Evolutionary conservation across 2,888 invertebrate species (phyloP).

Genomic region (Cryptosula pallasiana): DNA sequence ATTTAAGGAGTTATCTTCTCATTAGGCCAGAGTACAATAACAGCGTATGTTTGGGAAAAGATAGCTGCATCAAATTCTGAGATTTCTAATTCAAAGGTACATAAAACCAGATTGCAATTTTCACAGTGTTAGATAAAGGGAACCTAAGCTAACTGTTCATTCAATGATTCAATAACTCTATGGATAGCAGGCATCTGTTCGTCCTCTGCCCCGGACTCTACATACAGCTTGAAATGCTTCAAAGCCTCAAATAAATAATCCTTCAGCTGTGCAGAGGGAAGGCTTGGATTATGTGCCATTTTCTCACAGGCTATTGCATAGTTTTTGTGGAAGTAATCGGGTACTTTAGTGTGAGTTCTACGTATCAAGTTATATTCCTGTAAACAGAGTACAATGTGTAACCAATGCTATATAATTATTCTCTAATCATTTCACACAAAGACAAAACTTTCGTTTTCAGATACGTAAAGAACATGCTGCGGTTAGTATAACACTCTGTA

Average conservation of each 20-base stretch:
- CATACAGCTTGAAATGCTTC: slow-evolving; percentile 33
- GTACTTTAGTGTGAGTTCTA: slow-evolving; percentile 32
- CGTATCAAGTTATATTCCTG: slow-evolving; percentile 36
- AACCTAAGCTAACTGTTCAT: neutral
- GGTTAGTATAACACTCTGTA: too few relatives aligned
- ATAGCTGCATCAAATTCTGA: too few relatives aligned
- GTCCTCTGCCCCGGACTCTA: slow-evolving; percentile 29
- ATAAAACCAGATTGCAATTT: too few relatives aligned
- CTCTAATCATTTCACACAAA: too few relatives aligned
- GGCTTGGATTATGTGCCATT: slow-evolving; percentile 29
- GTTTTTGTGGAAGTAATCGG: slow-evolving; percentile 47
- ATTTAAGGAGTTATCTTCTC: too few relatives aligned
- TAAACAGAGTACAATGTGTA: slow-evolving; percentile 3
- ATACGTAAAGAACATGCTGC: too few relatives aligned
- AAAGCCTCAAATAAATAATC: slow-evolving; percentile 31
- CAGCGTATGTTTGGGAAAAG: too few relatives aligned
- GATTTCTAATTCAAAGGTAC: too few relatives aligned
- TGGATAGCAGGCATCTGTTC: slow-evolving; percentile 30
- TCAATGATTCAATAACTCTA: slow-evolving; percentile 28
- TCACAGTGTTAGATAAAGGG: too few relatives aligned
- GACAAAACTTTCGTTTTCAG: too few relatives aligned
- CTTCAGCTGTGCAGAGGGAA: slow-evolving; percentile 28
- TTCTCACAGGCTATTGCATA: slow-evolving; percentile 42
- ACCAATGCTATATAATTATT: too few relatives aligned
- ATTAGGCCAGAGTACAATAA: too few relatives aligned